Evolutionary conservation across 2,888 invertebrate genomes (phyloP).

Genomic region (Temnothorax unifasciatus): DNA sequence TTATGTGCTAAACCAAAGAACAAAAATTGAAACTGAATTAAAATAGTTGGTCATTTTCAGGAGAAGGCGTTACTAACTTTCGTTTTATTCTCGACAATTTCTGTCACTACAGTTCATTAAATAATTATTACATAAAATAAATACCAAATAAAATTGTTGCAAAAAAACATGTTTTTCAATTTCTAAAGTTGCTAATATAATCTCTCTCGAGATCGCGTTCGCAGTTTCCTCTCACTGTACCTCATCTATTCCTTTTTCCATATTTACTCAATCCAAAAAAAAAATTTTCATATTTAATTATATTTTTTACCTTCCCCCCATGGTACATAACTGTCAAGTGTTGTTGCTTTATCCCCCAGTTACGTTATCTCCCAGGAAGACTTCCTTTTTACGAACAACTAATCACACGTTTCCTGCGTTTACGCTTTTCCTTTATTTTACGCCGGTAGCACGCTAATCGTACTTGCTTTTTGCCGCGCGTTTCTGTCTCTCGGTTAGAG

Average conservation of each 20-base stretch:
- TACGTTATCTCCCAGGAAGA: background rate
- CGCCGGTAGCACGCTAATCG: background rate
- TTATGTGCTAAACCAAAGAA: background rate
- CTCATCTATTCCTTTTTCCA: background rate
- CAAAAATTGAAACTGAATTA: background rate
- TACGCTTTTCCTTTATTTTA: conserved; percentile 1
- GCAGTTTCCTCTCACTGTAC: conserved; percentile 3
- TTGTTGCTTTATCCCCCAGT: background rate
- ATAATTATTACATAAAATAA: background rate
- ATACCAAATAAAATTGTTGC: background rate
- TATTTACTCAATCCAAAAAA: background rate
- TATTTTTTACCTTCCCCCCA: background rate
- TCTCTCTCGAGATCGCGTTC: background rate
- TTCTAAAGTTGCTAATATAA: background rate
- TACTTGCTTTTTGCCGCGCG: background rate
- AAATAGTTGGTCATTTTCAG: background rate
- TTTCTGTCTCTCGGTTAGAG: background rate
- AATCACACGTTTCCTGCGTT: conserved; percentile 43
- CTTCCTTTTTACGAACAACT: conserved; percentile 21
- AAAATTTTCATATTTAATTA: background rate
- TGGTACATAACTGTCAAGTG: background rate
- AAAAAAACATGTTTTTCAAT: background rate
- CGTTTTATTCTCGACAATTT: background rate
- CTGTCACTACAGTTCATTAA: background rate
- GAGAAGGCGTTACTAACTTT: background rate